These are phyloP conservation scores for Bacillus rossius DNA, from an alignment of 1,140 invertebrate species.

Conservation along the genomic window DNA sequence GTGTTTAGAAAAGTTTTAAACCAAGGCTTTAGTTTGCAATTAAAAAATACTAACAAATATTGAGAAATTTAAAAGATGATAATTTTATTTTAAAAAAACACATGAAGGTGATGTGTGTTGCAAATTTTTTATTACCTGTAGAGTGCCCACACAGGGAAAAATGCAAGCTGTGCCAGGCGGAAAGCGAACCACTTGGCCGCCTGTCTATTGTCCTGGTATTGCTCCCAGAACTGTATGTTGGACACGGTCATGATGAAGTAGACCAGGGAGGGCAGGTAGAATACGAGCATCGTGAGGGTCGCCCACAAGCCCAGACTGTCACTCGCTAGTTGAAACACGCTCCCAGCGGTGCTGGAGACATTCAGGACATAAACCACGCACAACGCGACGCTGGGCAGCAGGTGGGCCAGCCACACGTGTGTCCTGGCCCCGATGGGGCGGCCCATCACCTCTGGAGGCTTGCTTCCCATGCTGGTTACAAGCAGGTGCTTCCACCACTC, in stretches of 20 bases:
- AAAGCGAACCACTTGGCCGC: slow-evolving; percentile 19
- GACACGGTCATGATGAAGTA: slow-evolving; percentile 7
- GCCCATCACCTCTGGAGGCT: slow-evolving; percentile 7
- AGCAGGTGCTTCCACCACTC: no score
- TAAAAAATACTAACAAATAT: no score
- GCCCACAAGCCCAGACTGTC: not conserved
- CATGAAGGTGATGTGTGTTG: no score
- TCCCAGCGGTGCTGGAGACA: slow-evolving; percentile 13
- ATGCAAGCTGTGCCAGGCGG: slow-evolving; percentile 17
- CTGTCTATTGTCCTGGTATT: slow-evolving; percentile 1
- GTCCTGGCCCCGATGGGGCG: slow-evolving; percentile 16
- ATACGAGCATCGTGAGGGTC: not conserved
- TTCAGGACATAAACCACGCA: slow-evolving; percentile 18
- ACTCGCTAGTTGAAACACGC: not conserved
- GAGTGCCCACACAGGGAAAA: slow-evolving; percentile 22
- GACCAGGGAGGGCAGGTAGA: slow-evolving; percentile 10
- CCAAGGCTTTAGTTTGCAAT: no score
- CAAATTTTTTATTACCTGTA: no score
- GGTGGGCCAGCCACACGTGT: slow-evolving; percentile 22
- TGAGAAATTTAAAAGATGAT: no score
- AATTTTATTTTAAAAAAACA: no score
- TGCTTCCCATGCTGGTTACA: not conserved
- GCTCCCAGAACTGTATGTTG: slow-evolving; percentile 3
- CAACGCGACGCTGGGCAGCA: slow-evolving; percentile 17
- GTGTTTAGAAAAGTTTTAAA: no score